Percentiles rank a stretch among this genome's conserved stretches.
These are phyloP conservation scores for Okapia johnstoni DNA, from an alignment of 2,113 vertebrate genomes.

Conservation along the genomic window DNA sequence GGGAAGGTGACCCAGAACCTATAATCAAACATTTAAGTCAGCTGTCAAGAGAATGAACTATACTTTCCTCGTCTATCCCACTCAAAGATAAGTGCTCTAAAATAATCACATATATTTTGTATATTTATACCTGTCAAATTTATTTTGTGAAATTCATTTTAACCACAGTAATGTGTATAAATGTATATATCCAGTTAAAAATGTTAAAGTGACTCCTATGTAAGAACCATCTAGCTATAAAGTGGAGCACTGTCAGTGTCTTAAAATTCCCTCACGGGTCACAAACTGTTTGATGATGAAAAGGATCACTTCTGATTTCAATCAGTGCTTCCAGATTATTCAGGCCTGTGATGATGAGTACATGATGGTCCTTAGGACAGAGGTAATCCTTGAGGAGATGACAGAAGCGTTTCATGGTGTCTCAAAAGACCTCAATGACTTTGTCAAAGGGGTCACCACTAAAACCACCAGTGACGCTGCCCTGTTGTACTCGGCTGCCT, in stretches of 20 bases:
- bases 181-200: not conserved
- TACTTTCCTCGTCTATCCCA: not conserved
- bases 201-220: not conserved
- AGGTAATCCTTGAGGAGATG: not conserved
- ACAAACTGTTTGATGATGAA: not conserved
- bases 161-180: not conserved
- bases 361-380: not conserved
- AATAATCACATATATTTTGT: not conserved
- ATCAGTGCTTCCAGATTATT: not conserved
- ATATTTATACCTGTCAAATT: not conserved
- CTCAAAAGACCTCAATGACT: not conserved
- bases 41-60: not conserved
- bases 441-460: slow-evolving; percentile 28
- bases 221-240: not conserved
- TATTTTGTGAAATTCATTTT: not conserved
- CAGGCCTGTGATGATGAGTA: not conserved
- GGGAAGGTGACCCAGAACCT: not conserved
- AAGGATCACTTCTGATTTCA: not conserved
- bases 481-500: not conserved
- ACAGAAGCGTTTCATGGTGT: not conserved
- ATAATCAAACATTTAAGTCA: not conserved
- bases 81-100: not conserved
- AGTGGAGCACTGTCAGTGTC: not conserved
- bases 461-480: not conserved
- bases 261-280: too few species aligned